Evolutionary conservation across 2,113 vertebrate species (phyloP).

Genomic region (Gallinago paraguaiae): DNA sequence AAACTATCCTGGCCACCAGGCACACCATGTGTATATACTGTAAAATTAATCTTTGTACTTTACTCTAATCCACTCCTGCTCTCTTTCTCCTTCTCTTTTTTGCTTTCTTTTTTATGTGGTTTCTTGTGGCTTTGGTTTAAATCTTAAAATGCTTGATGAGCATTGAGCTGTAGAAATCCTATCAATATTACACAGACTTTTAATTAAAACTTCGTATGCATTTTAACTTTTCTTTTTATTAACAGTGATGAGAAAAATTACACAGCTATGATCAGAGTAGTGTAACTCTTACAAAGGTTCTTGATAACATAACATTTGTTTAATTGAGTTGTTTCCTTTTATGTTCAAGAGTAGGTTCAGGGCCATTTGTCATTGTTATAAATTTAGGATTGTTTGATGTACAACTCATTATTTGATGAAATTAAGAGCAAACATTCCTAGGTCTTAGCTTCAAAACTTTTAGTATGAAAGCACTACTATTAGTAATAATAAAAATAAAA

Average conservation of each 20-base stretch:
- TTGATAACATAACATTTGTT: slow-evolving; percentile 53
- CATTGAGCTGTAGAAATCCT: slow-evolving; percentile 31
- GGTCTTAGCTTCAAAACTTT: neutral
- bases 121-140: neutral
- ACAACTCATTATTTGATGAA: slow-evolving; percentile 34
- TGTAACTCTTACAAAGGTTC: slow-evolving; percentile 16
- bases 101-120: neutral
- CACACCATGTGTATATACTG: no score
- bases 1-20: neutral
- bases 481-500: slow-evolving; percentile 1
- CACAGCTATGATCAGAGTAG: slow-evolving; percentile 20
- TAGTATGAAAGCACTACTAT: neutral
- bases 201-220: slow-evolving; percentile 60
- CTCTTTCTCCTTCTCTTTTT: neutral
- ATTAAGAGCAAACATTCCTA: neutral
- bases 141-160: neutral
- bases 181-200: slow-evolving; percentile 34
- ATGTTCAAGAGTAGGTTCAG: slow-evolving; percentile 38
- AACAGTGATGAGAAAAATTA: slow-evolving; percentile 60
- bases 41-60: neutral
- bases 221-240: slow-evolving; percentile 60
- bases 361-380: slow-evolving; percentile 60
- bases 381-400: slow-evolving; percentile 62
- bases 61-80: neutral
- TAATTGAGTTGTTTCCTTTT: slow-evolving; percentile 65